These are phyloP conservation scores for Ciconia boyciana DNA, from an alignment of 2,113 vertebrate genomes.

Conservation along the genomic window DNA sequence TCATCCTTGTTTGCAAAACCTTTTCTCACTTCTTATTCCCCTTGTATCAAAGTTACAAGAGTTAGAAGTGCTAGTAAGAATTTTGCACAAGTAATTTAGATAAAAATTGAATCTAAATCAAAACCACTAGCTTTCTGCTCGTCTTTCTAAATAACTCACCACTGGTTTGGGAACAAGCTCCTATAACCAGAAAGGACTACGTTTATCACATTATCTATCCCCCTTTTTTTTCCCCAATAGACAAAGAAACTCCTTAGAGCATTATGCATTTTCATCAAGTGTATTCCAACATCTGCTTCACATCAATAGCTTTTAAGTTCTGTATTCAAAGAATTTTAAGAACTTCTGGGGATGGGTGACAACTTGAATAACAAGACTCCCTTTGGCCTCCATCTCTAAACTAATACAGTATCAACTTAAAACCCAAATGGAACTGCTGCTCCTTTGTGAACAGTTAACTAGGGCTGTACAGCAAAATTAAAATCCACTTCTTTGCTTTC, in stretches of 20 bases:
- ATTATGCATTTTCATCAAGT: neutral
- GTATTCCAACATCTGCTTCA: conserved; percentile 32
- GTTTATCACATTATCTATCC: neutral
- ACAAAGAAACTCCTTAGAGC: neutral
- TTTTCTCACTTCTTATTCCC: neutral
- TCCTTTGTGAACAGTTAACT: neutral
- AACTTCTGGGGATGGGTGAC: conserved; percentile 32
- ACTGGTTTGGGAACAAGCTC: neutral
- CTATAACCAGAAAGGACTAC: neutral
- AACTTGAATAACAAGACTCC: neutral
- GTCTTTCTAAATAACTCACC: neutral
- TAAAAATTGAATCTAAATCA: neutral
- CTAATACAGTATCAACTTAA: neutral
- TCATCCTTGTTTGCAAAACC: neutral
- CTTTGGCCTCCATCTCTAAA: neutral
- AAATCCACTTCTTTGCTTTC: neutral
- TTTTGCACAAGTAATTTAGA: neutral
- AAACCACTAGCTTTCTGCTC: neutral
- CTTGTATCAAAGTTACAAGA: neutral
- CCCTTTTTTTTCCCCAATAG: neutral
- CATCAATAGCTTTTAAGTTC: conserved; percentile 12
- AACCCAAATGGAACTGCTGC: neutral
- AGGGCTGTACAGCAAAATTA: neutral
- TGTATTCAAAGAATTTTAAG: neutral
- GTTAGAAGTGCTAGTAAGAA: neutral